These are phyloP conservation scores for Trinorchestia longiramus DNA, from an alignment of 1,140 invertebrate genomes.

Conservation along the genomic window DNA sequence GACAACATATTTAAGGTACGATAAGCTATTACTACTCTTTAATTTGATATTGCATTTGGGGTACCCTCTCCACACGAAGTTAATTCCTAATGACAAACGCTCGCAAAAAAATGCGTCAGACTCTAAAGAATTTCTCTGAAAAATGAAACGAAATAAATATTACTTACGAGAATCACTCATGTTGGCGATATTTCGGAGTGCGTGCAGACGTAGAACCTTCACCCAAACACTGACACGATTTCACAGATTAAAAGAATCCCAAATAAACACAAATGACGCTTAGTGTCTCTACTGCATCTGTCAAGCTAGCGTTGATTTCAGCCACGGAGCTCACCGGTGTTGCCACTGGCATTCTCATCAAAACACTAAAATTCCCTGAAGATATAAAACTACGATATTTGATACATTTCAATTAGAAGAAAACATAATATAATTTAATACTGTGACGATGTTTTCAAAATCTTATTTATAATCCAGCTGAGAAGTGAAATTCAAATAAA, in stretches of 20 bases:
- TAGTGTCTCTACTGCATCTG: not conserved
- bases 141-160: not conserved
- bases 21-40: no score
- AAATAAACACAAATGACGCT: not conserved
- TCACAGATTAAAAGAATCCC: not conserved
- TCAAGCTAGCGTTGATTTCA: not conserved
- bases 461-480: no score
- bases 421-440: no score
- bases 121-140: not conserved
- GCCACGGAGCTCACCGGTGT: not conserved
- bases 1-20: no score
- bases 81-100: no score
- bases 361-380: conserved; percentile 19
- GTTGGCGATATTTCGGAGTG: not conserved
- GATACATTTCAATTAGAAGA: no score
- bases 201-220: not conserved
- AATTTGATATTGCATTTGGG: no score
- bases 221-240: not conserved
- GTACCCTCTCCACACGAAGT: no score
- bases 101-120: not conserved
- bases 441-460: no score
- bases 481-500: no score
- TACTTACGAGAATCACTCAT: conserved; percentile 39
- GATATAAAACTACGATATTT: not conserved
- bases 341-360: not conserved